Conservation (phyloP, 2,888 invertebrate genomes). For the Morinoia aosen region DNA sequence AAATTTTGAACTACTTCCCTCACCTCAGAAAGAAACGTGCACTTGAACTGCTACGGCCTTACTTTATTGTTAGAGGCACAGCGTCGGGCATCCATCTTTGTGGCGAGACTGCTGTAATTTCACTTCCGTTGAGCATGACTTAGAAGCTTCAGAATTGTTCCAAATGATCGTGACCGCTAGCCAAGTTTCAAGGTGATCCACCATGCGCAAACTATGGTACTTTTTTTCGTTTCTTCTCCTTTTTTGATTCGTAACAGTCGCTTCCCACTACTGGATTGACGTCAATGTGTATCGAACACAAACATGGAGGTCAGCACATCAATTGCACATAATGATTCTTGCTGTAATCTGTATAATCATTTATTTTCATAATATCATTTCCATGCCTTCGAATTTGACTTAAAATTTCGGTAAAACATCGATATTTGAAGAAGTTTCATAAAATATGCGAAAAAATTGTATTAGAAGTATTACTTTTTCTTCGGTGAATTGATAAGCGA, state of each 20-base stretch:
- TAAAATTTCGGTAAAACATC: no score
- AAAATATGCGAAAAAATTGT: no score
- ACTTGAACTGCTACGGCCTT: not conserved
- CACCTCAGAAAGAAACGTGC: not conserved
- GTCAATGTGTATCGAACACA: no score
- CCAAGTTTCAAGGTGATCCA: not conserved
- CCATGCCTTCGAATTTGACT: no score
- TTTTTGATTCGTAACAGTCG: not conserved
- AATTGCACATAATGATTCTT: no score
- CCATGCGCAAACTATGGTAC: not conserved
- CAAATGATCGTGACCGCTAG: not conserved
- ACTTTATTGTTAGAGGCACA: not conserved
- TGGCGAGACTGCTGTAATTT: not conserved
- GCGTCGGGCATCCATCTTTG: not conserved
- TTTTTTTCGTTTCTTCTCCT: no score
- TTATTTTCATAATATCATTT: no score
- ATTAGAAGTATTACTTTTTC: no score
- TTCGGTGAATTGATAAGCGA: no score
- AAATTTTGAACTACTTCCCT: not conserved
- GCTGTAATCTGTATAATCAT: no score
- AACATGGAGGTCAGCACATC: no score
- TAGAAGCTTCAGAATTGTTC: not conserved
- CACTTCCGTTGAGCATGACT: conserved; percentile 3
- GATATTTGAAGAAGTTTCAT: no score
- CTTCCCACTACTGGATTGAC: not conserved